These are phyloP conservation scores for Elephas maximus DNA, from an alignment of 2,113 vertebrate species.

Conservation along the genomic window DNA sequence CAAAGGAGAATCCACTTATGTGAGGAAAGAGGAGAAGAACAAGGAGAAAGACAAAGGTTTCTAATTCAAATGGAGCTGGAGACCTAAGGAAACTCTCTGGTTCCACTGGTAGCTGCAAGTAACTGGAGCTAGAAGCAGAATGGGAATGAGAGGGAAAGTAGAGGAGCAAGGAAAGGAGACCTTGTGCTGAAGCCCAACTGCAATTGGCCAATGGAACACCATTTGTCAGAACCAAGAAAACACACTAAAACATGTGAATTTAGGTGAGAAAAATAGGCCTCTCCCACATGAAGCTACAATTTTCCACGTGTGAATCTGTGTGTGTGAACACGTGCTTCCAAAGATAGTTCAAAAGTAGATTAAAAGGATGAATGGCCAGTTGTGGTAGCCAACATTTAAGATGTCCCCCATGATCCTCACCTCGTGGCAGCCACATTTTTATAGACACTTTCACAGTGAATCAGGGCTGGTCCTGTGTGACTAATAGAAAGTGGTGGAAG, in stretches of 20 bases:
- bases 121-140: neutral
- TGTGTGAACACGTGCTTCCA: neutral
- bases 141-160: neutral
- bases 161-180: too few relatives aligned
- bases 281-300: neutral
- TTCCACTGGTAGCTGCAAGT: neutral
- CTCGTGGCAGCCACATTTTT: accelerated
- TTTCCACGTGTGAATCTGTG: neutral
- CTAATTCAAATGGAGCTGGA: neutral
- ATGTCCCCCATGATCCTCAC: neutral
- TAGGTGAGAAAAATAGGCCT: neutral
- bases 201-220: neutral
- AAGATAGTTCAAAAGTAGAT: neutral
- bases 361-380: neutral
- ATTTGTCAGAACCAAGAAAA: neutral
- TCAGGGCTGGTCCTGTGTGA: neutral
- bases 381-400: neutral
- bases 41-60: constrained; percentile 53
- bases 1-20: constrained; percentile 39
- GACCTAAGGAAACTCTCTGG: neutral
- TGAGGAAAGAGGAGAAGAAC: constrained; percentile 7
- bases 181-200: neutral
- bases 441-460: neutral
- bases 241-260: too few relatives aligned
- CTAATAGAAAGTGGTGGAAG: neutral